These are phyloP conservation scores for Benitochromis conjunctus DNA, from an alignment of 2,113 vertebrate species.

Conservation along the genomic window DNA sequence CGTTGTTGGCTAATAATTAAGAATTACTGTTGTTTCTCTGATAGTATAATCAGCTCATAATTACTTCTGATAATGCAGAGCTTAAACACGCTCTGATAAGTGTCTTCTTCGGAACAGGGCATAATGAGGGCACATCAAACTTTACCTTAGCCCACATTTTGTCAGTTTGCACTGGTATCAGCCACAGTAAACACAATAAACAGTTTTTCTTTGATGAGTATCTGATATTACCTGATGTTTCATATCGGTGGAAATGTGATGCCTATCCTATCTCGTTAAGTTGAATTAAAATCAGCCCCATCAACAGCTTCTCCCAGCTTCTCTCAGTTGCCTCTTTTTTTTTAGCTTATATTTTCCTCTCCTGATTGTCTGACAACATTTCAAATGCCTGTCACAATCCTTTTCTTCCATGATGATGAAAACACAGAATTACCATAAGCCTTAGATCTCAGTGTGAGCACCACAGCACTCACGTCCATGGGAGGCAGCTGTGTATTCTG, in stretches of 20 bases:
- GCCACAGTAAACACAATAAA: neutral
- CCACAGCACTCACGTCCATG: neutral
- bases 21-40: neutral
- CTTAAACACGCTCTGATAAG: neutral
- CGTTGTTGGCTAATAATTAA: neutral
- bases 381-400: neutral
- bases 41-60: neutral
- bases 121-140: neutral
- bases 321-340: neutral
- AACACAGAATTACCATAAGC: neutral
- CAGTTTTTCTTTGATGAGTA: neutral
- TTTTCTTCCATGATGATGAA: neutral
- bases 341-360: neutral
- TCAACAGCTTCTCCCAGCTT: neutral
- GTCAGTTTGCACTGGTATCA: neutral
- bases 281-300: neutral
- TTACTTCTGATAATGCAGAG: neutral
- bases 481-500: neutral
- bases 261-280: neutral
- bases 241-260: neutral
- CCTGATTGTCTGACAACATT: neutral
- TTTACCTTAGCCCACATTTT: neutral
- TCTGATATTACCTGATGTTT: neutral
- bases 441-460: neutral
- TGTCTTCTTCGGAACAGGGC: neutral